phyloP scores from a whole-genome alignment of 2,797 vertebrate species.

The Sorex maritimensis region DNA sequence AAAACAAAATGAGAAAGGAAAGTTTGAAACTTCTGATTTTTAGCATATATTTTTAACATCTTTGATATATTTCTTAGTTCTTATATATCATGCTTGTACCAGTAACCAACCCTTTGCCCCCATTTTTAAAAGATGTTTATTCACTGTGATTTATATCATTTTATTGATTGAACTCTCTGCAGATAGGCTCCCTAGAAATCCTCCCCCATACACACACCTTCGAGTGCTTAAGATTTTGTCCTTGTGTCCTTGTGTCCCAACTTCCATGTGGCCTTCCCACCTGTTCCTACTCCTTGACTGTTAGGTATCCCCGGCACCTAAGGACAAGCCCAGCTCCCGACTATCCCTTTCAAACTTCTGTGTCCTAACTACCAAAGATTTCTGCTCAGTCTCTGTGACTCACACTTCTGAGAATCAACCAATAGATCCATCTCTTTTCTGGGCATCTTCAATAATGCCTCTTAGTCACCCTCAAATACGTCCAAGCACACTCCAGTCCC shows the following conservation, averaged over 20 bases:
- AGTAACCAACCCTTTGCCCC: background rate
- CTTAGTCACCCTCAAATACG: background rate
- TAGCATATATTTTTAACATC: background rate
- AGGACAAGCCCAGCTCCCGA: background rate
- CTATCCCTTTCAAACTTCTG: too few relatives aligned
- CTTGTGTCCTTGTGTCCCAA: background rate
- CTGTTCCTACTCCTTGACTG: background rate
- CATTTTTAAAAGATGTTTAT: constrained; percentile 21
- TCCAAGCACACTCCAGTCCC: background rate
- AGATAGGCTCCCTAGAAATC: background rate
- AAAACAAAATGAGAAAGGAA: too few relatives aligned
- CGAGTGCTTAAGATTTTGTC: background rate
- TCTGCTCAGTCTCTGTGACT: background rate
- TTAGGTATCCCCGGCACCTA: too few relatives aligned
- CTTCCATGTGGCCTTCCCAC: background rate
- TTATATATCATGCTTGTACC: background rate
- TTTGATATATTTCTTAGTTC: background rate
- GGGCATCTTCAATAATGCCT: background rate
- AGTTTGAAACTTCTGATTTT: background rate
- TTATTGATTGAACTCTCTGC: background rate
- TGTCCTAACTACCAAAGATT: background rate
- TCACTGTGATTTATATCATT: background rate
- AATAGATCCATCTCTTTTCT: background rate
- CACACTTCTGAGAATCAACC: background rate
- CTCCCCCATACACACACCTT: background rate